Evolutionary conservation across 2,888 invertebrate species (phyloP).

Genomic region (Mesorhabditis belari): DNA sequence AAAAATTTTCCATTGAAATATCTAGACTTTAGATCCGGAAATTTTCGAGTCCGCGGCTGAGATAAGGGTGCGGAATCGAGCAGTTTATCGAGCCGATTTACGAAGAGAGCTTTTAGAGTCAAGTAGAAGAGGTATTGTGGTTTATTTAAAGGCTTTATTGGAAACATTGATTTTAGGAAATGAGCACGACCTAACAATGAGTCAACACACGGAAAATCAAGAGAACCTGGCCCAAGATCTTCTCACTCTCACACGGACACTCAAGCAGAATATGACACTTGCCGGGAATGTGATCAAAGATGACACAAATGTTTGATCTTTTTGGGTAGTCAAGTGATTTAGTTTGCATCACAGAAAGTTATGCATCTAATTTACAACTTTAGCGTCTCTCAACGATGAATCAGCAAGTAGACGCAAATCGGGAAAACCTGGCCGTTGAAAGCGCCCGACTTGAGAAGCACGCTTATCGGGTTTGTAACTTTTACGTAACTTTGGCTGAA

Average conservation of each 20-base stretch:
- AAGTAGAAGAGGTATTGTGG: no score
- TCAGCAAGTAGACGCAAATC: conserved; percentile 29
- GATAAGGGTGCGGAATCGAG: conserved; percentile 18
- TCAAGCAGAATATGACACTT: conserved; percentile 81
- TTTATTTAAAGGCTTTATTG: no score
- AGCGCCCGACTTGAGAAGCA: conserved; percentile 36
- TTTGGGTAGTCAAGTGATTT: conserved; percentile 1
- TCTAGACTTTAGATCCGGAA: neutral
- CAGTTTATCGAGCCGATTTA: conserved; percentile 37
- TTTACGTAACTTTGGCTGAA: no score
- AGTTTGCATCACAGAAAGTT: neutral
- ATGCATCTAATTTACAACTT: no score
- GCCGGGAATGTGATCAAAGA: conserved; percentile 82
- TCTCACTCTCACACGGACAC: conserved; percentile 75
- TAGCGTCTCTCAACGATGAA: conserved; percentile 35
- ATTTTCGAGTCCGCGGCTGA: conserved; percentile 17
- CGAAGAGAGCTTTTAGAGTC: conserved; percentile 32
- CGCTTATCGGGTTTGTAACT: conserved; percentile 42
- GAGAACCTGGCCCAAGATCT: conserved; percentile 88
- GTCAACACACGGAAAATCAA: conserved; percentile 80
- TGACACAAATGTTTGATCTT: conserved; percentile 71
- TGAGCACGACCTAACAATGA: conserved; percentile 68
- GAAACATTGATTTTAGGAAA: conserved; percentile 13
- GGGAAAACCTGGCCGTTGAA: conserved; percentile 29
- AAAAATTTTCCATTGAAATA: neutral